Percentiles rank a stretch among this genome's conserved stretches.
These are phyloP conservation scores for Lymantria monacha DNA, from an alignment of 2,888 invertebrate species.

Conservation along the genomic window DNA sequence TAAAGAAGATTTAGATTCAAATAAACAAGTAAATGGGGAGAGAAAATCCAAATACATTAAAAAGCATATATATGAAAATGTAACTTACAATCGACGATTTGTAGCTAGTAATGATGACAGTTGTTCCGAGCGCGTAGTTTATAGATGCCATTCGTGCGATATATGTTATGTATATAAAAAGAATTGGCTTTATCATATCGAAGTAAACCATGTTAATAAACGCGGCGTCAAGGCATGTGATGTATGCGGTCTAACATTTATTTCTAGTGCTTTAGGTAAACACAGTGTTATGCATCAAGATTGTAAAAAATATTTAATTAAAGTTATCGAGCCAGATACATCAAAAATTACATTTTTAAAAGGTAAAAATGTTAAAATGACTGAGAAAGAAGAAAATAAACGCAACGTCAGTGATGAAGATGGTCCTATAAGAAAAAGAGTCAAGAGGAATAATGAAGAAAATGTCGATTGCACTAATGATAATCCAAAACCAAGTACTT, in stretches of 20 bases:
- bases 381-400: not conserved
- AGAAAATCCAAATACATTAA: not conserved
- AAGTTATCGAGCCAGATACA: conserved; percentile 1
- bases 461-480: not conserved
- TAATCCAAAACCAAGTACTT: not conserved
- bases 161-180: conserved; percentile 2
- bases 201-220: not conserved
- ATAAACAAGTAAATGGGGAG: not conserved
- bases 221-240: not conserved
- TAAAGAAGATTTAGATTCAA: not conserved
- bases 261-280: not conserved
- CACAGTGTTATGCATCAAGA: not conserved
- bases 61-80: not conserved
- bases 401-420: not conserved
- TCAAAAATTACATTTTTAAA: not conserved
- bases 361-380: conserved; percentile 2
- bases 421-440: not conserved
- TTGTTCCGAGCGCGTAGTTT: not conserved
- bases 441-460: not conserved
- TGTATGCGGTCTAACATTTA: conserved; percentile 3
- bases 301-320: not conserved
- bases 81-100: not conserved
- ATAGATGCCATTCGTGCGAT: conserved; percentile 1
- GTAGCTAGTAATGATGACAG: not conserved
- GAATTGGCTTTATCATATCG: not conserved